These are phyloP conservation scores for Cygnus buccinator DNA, from an alignment of 2,113 vertebrate genomes.

Conservation along the genomic window DNA sequence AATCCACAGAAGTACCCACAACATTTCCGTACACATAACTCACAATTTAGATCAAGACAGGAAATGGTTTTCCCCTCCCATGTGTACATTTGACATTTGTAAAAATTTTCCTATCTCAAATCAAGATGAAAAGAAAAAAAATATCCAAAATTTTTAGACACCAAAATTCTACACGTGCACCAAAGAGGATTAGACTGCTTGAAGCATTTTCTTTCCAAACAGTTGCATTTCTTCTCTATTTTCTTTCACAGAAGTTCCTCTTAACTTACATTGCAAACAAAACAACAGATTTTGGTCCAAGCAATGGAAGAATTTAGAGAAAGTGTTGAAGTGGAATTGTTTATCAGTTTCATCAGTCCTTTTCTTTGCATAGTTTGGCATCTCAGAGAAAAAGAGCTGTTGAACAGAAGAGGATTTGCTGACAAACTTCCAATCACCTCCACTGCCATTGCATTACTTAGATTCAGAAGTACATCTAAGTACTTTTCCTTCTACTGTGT, in stretches of 20 bases:
- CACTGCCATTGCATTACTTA: background rate
- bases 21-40: slow-evolving; percentile 19
- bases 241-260: background rate
- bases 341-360: background rate
- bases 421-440: background rate
- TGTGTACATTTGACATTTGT: slow-evolving; percentile 40
- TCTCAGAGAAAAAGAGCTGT: background rate
- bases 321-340: background rate
- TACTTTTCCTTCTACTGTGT: background rate
- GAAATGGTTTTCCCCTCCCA: slow-evolving; percentile 59
- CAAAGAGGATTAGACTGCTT: background rate
- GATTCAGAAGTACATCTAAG: background rate
- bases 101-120: slow-evolving; percentile 24
- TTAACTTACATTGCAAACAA: background rate
- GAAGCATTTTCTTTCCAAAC: background rate
- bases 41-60: slow-evolving; percentile 45
- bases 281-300: background rate
- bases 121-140: slow-evolving; percentile 42
- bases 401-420: background rate
- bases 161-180: background rate
- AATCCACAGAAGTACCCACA: slow-evolving; percentile 54
- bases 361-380: background rate
- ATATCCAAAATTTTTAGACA: slow-evolving; percentile 22
- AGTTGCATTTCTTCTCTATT: background rate
- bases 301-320: background rate